These are phyloP conservation scores for Hypotaenidia philippensis DNA, from an alignment of 2,797 vertebrate genomes.

Conservation along the genomic window DNA sequence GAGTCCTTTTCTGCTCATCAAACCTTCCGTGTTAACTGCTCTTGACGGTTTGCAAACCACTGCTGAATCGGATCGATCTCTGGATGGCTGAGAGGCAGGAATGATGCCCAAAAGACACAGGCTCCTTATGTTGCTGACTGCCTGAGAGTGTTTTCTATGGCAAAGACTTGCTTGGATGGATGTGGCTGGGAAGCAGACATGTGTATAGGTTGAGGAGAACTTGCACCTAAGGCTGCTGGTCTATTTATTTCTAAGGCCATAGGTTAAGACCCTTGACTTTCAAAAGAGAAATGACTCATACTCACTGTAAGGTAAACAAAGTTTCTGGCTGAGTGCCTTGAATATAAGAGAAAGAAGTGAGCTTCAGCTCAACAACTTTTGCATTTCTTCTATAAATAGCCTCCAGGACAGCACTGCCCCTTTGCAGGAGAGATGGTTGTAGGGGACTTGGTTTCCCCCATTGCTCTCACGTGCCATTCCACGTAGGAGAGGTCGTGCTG, in stretches of 20 bases:
- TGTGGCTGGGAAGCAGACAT: background rate
- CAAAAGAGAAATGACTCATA: background rate
- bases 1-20: background rate
- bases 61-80: rapidly evolving
- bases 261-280: background rate
- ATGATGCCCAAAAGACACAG: background rate
- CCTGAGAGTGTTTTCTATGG: background rate
- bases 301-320: background rate
- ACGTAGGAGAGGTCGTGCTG: background rate
- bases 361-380: background rate
- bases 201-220: background rate
- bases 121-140: background rate
- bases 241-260: background rate
- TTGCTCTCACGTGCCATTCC: background rate
- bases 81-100: background rate
- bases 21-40: background rate
- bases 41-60: background rate
- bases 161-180: background rate
- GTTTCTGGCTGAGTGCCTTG: background rate
- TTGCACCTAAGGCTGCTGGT: background rate
- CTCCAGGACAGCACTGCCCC: no score
- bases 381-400: background rate
- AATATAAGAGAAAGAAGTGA: background rate
- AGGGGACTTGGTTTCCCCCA: background rate
- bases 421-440: background rate